phyloP scores from a whole-genome alignment of 2,113 vertebrate genomes.

The Uropsilus gracilis region DNA sequence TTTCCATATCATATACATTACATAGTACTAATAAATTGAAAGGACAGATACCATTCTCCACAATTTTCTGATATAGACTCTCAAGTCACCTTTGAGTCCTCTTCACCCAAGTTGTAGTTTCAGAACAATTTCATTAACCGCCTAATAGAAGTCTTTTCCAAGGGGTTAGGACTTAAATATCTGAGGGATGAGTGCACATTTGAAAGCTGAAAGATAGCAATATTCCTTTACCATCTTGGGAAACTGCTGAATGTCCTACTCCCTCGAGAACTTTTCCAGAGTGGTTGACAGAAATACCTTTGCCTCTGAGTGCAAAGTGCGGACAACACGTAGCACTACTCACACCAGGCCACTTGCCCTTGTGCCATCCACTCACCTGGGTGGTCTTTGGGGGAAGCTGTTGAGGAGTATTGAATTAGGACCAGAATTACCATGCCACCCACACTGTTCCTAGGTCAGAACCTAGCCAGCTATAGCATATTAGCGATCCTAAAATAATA shows the following conservation, averaged over 20 bases:
- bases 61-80: background rate
- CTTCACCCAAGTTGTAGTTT: background rate
- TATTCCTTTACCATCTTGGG: background rate
- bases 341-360: rapidly evolving
- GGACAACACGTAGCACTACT: rapidly evolving
- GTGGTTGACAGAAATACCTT: background rate
- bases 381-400: conserved; percentile 45
- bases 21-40: background rate
- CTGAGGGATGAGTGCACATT: background rate
- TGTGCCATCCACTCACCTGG: background rate
- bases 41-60: background rate
- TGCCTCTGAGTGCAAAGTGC: rapidly evolving
- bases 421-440: conserved; percentile 46
- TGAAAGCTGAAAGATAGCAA: background rate
- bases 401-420: background rate
- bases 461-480: conserved; percentile 45
- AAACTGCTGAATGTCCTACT: background rate
- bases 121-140: background rate
- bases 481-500: conserved; percentile 77
- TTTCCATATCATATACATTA: background rate
- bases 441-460: conserved; percentile 42
- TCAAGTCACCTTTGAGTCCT: background rate
- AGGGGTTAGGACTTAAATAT: background rate
- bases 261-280: background rate
- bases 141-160: background rate